Base-by-base conservation (phyloP, 2,888 invertebrate species). In the Phortica magna region DNA sequence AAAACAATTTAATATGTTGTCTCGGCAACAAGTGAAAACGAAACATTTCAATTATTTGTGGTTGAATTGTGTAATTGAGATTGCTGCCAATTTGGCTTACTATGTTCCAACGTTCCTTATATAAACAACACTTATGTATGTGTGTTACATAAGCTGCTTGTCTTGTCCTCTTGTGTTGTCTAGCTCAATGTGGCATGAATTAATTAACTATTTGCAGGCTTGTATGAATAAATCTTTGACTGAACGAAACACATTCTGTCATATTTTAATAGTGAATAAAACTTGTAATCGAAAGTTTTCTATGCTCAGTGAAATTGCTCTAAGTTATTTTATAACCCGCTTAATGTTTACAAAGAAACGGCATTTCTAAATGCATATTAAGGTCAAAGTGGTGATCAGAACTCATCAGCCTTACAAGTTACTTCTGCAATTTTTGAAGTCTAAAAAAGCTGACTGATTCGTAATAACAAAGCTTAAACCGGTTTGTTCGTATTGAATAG, bases 41-140 rank as follows among this genome's bases (percentile, higher is more conserved):
- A 42, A 42, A 19, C 42, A 43, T 68, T 68, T 68, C 1, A 2
- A 68, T 10, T 19, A 17, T 68, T 0, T 43, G n/a, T 17, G 42
- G 43, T 14, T 9, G 9, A 22, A 61, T 73, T 57, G 61, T 73
- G 61, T 42, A 59, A 73, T 19, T 12, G 39, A 42, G 73, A 55
- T 73, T 39, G 59, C 31, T 57, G 61, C 42, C 57, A 73, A 59
- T 57, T 59, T 17, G 5, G 0, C n/a, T n/a, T n/a, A n/a, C n/a
- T 1, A 14, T 10, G 14, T n/a, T 55, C 14, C 14, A 14, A 14
- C 31, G 31, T 31, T 31, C 31, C 31, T 31, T 31, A 31, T 31
- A 4, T 31, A 4, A 31, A 31, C 55, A 55, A 55, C 10, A 2
- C 55, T 14, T 17, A 55, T 55, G n/a, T n/a, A n/a, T n/a, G n/a